Base-by-base conservation (phyloP, 2,888 invertebrate genomes). In the Lithodes maja region DNA sequence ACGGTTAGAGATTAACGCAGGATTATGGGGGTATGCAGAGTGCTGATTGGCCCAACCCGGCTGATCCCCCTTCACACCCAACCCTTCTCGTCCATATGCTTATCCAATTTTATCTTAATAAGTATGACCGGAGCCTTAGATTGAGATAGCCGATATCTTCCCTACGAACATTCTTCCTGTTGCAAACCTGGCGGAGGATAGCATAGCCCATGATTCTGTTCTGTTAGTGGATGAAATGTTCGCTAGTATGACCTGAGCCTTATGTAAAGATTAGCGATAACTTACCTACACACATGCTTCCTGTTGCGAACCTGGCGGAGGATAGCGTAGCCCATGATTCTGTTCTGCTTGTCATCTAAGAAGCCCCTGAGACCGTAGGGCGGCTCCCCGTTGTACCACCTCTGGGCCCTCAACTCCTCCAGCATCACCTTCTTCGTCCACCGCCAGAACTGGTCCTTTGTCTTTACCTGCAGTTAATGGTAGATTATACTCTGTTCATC, bases 151-250 rank as follows among this genome's bases (percentile, higher is more conserved):
- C 33, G 33, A 33, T 33, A 33, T 33, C 55, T 54, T 55, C 53
- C 75, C 50, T 84, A 49, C 75, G 77, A 2, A 33, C 71, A 3
- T 71, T n/a, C 3, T 50, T 69, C 12, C 68, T 82, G 68, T 82
- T 82, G 68, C 81, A 68, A 82, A 82, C 69, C 68, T 82, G 81
- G 7, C 81, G 68, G 0, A 82, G 81, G 9, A 94, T 94, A 52
- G 94, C 94, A 91, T 94, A 95, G 17, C 95, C 95, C 94, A 95
- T 94, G 71, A 95, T 93, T 78, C 95, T 93, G 53, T 94, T 94
- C 3, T 94, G 94, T 86, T 94, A 93, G 93, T 95, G 33, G 33
- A 33, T 33, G 33, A 33, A 33, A 33, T 33, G 33, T 33, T 33
- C 33, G 33, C 33, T 33, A 33, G 33, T 33, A 33, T 33, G 33